Percentiles rank a stretch among this genome's conserved stretches.
These are phyloP conservation scores for Myotis planiceps DNA, from an alignment of 2,797 vertebrate species.

Conservation along the genomic window DNA sequence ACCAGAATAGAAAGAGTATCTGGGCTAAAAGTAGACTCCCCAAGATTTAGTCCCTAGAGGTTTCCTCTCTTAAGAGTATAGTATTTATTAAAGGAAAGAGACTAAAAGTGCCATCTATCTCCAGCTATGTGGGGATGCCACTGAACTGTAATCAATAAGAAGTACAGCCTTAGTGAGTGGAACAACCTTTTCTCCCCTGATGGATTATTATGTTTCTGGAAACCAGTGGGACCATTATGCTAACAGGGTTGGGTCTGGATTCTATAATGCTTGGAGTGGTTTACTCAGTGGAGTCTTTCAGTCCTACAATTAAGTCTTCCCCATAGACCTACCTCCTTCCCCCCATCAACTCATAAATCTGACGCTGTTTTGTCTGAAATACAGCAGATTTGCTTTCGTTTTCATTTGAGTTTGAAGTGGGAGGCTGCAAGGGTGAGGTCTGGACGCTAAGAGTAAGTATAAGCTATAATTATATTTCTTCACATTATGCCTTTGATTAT, in stretches of 20 bases:
- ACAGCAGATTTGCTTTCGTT: constrained; percentile 58
- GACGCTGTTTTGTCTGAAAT: constrained; percentile 41
- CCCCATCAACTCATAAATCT: constrained; percentile 26
- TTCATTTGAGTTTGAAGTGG: constrained; percentile 62
- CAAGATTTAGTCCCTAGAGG: background rate
- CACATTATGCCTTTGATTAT: constrained; percentile 65
- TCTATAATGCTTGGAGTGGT: constrained; percentile 49
- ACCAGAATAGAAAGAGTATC: background rate
- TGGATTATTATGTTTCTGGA: constrained; percentile 38
- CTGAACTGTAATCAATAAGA: background rate
- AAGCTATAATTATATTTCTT: constrained; percentile 69
- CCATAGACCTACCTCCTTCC: background rate
- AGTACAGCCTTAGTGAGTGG: background rate
- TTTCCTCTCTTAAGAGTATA: background rate
- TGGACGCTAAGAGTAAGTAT: constrained; percentile 41
- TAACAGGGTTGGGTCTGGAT: constrained; percentile 54
- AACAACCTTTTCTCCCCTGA: background rate
- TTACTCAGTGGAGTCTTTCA: constrained; percentile 45
- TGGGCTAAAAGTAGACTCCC: background rate
- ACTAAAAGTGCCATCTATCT: background rate
- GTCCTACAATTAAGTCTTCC: constrained; percentile 54
- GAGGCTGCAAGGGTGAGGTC: constrained; percentile 47
- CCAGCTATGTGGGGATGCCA: background rate
- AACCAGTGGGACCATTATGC: background rate
- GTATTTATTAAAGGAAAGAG: background rate